Conservation (phyloP, 2,888 invertebrate genomes). For the Tenthredo distinguenda region DNA sequence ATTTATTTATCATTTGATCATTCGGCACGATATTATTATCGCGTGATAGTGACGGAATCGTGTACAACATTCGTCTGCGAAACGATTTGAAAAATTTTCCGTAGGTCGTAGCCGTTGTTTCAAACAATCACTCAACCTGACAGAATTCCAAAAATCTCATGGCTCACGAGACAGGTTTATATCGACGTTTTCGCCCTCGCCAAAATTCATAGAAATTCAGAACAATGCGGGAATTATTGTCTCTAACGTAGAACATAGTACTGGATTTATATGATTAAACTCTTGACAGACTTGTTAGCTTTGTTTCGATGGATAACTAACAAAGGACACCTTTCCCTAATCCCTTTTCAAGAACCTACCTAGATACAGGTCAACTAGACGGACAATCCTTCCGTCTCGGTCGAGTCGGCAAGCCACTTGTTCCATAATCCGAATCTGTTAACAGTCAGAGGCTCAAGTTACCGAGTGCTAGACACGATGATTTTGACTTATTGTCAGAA, state of each 20-base stretch:
- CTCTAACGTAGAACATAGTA: background rate
- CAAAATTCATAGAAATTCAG: conserved; percentile 4
- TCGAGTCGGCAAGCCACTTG: background rate
- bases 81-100: background rate
- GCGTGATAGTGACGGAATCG: background rate
- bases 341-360: background rate
- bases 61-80: background rate
- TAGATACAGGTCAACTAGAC: background rate
- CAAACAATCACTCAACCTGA: background rate
- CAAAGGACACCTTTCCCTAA: background rate
- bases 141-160: background rate
- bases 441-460: background rate
- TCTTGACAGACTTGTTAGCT: conserved; percentile 6
- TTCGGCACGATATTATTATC: background rate
- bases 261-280: conserved; percentile 29
- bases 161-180: background rate
- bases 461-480: background rate
- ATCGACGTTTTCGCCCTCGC: background rate
- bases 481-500: background rate
- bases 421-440: conserved; percentile 6
- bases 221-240: conserved; percentile 22
- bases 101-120: background rate
- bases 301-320: background rate
- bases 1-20: background rate
- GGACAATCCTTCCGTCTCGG: background rate